Percentiles rank a stretch among this genome's conserved stretches.
Evolutionary conservation across 2,113 vertebrate genomes (phyloP).

Genomic region (Dryoscopus gambensis): DNA sequence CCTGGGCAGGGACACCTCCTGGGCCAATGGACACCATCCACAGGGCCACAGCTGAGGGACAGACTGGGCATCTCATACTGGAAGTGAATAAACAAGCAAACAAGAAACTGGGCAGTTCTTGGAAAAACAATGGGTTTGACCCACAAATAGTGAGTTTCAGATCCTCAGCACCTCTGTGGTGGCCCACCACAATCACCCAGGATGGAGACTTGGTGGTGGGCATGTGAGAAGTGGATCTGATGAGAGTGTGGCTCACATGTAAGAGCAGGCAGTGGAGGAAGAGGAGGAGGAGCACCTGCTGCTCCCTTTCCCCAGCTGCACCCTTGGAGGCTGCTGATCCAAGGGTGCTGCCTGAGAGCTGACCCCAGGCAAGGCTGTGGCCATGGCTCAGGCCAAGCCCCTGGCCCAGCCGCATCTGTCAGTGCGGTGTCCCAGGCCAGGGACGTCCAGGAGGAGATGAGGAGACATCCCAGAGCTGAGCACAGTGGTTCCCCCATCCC

Average conservation of each 20-base stretch:
- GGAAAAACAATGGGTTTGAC: neutral
- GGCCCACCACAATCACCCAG: neutral
- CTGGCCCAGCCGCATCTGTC: rapidly evolving
- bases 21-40: neutral
- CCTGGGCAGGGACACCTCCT: neutral
- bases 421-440: rapidly evolving
- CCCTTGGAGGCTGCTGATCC: neutral
- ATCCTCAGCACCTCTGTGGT: neutral
- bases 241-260: neutral
- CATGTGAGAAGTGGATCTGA: neutral
- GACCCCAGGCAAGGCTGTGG: neutral
- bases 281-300: neutral
- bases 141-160: neutral
- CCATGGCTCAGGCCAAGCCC: neutral
- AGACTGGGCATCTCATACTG: neutral
- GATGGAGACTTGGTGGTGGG: neutral
- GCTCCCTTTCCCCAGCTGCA: neutral
- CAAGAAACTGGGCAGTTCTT: neutral
- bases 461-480: neutral
- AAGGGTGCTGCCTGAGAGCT: rapidly evolving
- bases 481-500: rapidly evolving
- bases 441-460: neutral
- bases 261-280: neutral
- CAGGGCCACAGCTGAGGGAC: neutral
- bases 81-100: neutral